A percentile compares a stretch with the other conserved stretches of the same genome.
Evolutionary conservation across 2,888 invertebrate species (phyloP).

Genomic region (Brenthis daphne): DNA sequence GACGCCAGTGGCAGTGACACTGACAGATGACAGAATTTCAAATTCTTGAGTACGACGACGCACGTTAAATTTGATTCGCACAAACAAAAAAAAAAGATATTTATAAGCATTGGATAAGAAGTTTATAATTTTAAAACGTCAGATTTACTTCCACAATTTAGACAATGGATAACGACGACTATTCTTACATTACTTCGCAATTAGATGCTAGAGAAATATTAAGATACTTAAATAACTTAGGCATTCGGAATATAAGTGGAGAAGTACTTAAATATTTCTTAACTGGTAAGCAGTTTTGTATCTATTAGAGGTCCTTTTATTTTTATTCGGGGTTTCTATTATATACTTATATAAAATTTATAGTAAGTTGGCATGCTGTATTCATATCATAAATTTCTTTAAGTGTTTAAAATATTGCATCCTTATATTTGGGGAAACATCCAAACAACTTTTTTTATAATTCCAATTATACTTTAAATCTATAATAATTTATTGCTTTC

Average conservation of each 20-base stretch:
- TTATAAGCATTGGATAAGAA: no score
- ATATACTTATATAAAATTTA: no score
- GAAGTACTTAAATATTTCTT: slow-evolving; percentile 90
- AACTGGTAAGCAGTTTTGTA: slow-evolving; percentile 78
- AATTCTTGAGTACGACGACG: neutral
- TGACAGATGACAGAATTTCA: slow-evolving; percentile 9
- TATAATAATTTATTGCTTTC: slow-evolving; percentile 43
- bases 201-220: slow-evolving; percentile 89
- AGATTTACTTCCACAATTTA: no score
- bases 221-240: slow-evolving; percentile 87
- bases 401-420: no score
- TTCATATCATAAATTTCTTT: no score
- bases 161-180: slow-evolving; percentile 45
- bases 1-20: neutral
- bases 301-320: no score
- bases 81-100: no score
- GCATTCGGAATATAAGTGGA: slow-evolving; percentile 88
- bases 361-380: no score
- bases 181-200: slow-evolving; percentile 66
- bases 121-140: no score
- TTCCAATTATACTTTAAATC: slow-evolving; percentile 5
- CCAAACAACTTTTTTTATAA: no score
- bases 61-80: neutral
- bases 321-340: no score
- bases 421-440: no score